These are phyloP conservation scores for Podilymbus podiceps DNA, from an alignment of 2,113 vertebrate species.

Conservation along the genomic window DNA sequence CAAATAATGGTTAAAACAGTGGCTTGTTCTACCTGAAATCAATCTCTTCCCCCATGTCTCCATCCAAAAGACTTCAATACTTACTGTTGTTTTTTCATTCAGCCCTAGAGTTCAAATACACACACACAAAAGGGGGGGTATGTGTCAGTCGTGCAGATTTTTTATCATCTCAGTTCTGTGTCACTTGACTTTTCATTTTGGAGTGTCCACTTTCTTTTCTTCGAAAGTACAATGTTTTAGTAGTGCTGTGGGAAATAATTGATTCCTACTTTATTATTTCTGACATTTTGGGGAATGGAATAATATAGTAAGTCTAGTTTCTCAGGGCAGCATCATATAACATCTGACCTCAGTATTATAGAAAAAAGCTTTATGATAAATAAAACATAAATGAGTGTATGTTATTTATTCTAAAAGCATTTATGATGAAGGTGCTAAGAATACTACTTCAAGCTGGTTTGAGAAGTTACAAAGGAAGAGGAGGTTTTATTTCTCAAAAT, in stretches of 20 bases:
- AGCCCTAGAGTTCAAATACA: not conserved
- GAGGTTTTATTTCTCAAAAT: not conserved
- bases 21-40: not conserved
- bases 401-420: not conserved
- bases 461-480: not conserved
- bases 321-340: not conserved
- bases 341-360: not conserved
- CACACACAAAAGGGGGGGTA: too few relatives aligned
- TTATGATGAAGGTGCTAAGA: not conserved
- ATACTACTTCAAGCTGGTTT: not conserved
- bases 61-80: not conserved
- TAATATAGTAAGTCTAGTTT: not conserved
- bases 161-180: not conserved
- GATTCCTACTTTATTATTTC: not conserved
- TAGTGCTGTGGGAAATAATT: not conserved
- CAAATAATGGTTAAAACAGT: not conserved
- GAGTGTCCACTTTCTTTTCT: not conserved
- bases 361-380: not conserved
- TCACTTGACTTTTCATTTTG: not conserved
- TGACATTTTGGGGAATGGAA: not conserved
- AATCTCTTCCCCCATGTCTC: rapidly evolving
- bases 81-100: not conserved
- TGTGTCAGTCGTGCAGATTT: not conserved
- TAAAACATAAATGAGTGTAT: not conserved
- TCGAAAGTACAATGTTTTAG: not conserved